A percentile compares a stretch with the other conserved stretches of the same genome.
These are phyloP conservation scores for Luperina testacea DNA, from an alignment of 2,888 invertebrate species.

Conservation along the genomic window DNA sequence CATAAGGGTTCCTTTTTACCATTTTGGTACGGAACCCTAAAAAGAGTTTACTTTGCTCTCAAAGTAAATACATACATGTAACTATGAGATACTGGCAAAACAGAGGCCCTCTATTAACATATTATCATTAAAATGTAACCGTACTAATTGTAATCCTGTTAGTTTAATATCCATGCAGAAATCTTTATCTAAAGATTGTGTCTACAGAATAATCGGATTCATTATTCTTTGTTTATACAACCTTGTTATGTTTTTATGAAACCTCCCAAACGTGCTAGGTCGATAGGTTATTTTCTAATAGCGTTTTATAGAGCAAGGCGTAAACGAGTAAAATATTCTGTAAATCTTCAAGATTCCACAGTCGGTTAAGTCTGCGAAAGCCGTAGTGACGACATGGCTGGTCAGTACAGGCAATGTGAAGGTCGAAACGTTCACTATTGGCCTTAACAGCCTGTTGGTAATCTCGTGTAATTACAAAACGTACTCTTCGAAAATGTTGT, in stretches of 20 bases:
- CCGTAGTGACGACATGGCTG: conserved; percentile 78
- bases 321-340: conserved; percentile 61
- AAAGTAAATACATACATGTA: conserved; percentile 11
- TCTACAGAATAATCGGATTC: conserved; percentile 36
- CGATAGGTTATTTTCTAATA: conserved; percentile 73
- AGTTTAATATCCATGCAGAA: conserved; percentile 28
- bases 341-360: conserved; percentile 59
- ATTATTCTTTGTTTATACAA: conserved; percentile 45
- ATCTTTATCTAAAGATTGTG: conserved; percentile 26
- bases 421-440: conserved; percentile 82
- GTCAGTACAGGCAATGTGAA: conserved; percentile 82
- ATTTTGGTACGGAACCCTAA: no score
- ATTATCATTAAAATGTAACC: conserved; percentile 6
- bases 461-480: conserved; percentile 63
- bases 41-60: conserved; percentile 19
- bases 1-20: no score
- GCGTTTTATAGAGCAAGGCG: conserved; percentile 55
- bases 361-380: conserved; percentile 65
- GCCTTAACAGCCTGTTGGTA: conserved; percentile 70
- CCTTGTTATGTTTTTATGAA: conserved; percentile 55
- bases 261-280: conserved; percentile 46
- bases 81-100: conserved; percentile 7
- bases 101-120: conserved; percentile 26
- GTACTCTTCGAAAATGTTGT: conserved; percentile 57
- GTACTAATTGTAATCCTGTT: conserved; percentile 23